A percentile compares a stretch with the other conserved stretches of the same genome.
Evolutionary conservation across 2,113 vertebrate genomes (phyloP).

Genomic region (Connochaetes taurinus): DNA sequence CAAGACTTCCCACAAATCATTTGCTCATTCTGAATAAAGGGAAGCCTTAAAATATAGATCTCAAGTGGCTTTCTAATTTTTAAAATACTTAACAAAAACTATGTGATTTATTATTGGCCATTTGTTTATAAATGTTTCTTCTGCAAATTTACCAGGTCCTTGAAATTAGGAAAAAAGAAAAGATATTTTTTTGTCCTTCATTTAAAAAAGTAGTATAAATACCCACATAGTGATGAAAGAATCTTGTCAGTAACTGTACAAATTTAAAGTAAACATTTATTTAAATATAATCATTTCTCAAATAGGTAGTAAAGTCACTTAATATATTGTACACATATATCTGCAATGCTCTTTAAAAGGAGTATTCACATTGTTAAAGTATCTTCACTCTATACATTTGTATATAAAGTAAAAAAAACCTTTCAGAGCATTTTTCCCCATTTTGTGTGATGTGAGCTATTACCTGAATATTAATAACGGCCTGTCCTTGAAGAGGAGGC

Average conservation of each 20-base stretch:
- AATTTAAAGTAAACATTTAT: background rate
- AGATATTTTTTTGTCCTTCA: background rate
- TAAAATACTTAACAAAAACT: background rate
- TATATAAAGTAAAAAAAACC: background rate
- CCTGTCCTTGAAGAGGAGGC: slow-evolving; percentile 79
- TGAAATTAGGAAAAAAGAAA: background rate
- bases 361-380: background rate
- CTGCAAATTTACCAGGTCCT: background rate
- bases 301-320: background rate
- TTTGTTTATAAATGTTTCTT: background rate
- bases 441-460: background rate
- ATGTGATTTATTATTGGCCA: background rate
- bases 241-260: background rate
- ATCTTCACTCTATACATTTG: background rate
- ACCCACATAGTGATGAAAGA: background rate
- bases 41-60: background rate
- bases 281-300: background rate
- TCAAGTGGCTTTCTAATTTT: background rate
- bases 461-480: slow-evolving; percentile 88
- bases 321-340: background rate
- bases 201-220: background rate
- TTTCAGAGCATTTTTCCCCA: background rate
- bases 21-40: background rate
- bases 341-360: background rate
- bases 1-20: background rate